phyloP scores from a whole-genome alignment of 2,113 vertebrate genomes.

The Phycodurus eques region DNA sequence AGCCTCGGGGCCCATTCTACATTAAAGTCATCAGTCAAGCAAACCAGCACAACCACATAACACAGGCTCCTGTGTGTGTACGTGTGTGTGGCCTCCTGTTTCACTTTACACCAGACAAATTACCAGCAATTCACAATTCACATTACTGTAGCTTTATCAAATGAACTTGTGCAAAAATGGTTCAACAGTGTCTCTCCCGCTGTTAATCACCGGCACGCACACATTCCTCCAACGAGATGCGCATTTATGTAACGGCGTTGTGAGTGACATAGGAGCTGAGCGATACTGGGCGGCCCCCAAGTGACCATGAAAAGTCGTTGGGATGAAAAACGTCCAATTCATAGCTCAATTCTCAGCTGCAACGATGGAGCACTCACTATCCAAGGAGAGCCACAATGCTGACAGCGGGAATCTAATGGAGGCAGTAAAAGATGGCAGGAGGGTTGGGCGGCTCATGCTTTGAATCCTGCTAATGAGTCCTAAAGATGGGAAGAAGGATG shows the following conservation, averaged over 20 bases:
- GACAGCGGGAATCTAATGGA: slow-evolving; percentile 9
- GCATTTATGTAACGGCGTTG: not conserved
- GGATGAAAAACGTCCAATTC: not conserved
- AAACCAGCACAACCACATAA: not conserved
- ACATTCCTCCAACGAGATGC: not conserved
- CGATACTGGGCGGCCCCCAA: not conserved
- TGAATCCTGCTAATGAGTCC: slow-evolving; percentile 2
- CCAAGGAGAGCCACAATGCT: slow-evolving; percentile 1
- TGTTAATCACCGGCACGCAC: not conserved
- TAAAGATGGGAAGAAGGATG: not conserved
- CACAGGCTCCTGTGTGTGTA: not conserved
- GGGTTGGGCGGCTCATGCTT: not conserved
- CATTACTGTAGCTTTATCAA: not conserved
- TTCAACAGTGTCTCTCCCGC: not conserved
- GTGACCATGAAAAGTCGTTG: slow-evolving; percentile 2
- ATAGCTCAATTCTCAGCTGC: not conserved
- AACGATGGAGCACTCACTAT: slow-evolving; percentile 1
- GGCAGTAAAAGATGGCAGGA: slow-evolving; percentile 2
- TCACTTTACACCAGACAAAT: not conserved
- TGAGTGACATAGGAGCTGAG: slow-evolving; percentile 1
- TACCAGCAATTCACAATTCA: not conserved
- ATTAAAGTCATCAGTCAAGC: not conserved
- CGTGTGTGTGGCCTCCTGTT: not conserved
- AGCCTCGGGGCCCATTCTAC: slow-evolving; percentile 7
- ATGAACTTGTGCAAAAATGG: not conserved